Evolutionary conservation across 2,113 vertebrate genomes (phyloP).

Genomic region (Chaetodon auriga): DNA sequence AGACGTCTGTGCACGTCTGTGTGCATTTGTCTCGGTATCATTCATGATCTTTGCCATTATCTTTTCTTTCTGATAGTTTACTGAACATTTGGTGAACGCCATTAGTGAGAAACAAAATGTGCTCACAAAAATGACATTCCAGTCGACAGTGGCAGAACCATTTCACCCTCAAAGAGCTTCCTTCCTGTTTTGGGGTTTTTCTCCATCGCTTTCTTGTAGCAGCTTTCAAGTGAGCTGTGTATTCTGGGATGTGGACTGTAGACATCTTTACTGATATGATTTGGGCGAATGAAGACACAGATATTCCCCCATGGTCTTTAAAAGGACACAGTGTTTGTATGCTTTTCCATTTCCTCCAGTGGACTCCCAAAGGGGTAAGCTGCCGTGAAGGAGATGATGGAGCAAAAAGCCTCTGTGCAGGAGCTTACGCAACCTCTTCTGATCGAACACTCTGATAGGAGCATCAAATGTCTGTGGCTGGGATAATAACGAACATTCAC

Average conservation of each 20-base stretch:
- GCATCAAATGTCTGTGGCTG: not conserved
- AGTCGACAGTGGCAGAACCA: not conserved
- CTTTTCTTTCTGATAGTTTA: not conserved
- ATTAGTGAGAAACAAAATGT: not conserved
- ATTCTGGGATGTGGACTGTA: not conserved
- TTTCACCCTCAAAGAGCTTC: not conserved
- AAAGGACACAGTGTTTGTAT: conserved; percentile 51
- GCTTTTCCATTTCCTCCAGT: conserved; percentile 66
- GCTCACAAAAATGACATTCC: not conserved
- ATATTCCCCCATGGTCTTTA: conserved; percentile 15
- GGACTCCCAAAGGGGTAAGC: conserved; percentile 57
- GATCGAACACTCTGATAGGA: conserved; percentile 21
- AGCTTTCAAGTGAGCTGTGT: not conserved
- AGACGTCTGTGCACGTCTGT: not conserved
- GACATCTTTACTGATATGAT: not conserved
- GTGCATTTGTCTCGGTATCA: not conserved
- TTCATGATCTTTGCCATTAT: not conserved
- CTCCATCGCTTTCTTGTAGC: not conserved
- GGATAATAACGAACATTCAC: conserved; percentile 3
- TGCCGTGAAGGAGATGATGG: conserved; percentile 30
- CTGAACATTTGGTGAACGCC: not conserved
- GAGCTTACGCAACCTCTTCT: not conserved
- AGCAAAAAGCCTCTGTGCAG: conserved; percentile 1
- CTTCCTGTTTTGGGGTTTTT: not conserved
- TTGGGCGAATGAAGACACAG: not conserved